Base-by-base conservation (phyloP, 1,140 invertebrate genomes). In the Heliconius eleuchia region DNA sequence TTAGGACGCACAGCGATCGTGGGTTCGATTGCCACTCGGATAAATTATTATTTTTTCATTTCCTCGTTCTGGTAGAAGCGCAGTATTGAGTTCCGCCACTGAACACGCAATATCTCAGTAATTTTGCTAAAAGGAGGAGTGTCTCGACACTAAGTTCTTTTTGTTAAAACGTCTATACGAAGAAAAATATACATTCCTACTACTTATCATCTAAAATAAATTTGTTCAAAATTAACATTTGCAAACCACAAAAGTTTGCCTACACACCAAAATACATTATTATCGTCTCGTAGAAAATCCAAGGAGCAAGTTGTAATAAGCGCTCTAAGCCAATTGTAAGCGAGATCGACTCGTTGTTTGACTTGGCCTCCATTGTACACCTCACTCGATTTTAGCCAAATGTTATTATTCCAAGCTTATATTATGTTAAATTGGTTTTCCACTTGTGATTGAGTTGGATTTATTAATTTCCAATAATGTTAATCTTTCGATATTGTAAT, bases 361-460 rank as follows among this genome's bases (percentile, higher is more conserved):
- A 82, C 82, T 83, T 83, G 75, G 50, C 52, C 66, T 11, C 75
- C 80, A 76, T 76, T 76, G 55, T 71, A 60, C 42, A 75, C 42
- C 71, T 80, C 74, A 81, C 76, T 81, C 77, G 80, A 81, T 81
- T 81, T 81, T 52, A 79, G 73, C 81, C 79, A 83, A 83, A 81
- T 82, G 76, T 70, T 78, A 81, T 78, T 75, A 81, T 77, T 81
- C 66, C 55, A 60, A 71, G 80, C 66, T 78, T 70, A 77, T 73
- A 75, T 71, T 76, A 23, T 39, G 74, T 76, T 76, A 19, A 76
- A 76, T 71, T 19, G 66, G 46, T 76, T 76, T 76, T n/a, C 39
- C 39, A 52, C 37, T 50, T 76, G n/a, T 76, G 75, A 76, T 76
- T 76, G 27, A 71, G 66, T 76, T 72, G 71, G 71, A 19, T 3